These are phyloP conservation scores for Nesidiocoris tenuis DNA, from an alignment of 2,888 invertebrate species.

Conservation along the genomic window DNA sequence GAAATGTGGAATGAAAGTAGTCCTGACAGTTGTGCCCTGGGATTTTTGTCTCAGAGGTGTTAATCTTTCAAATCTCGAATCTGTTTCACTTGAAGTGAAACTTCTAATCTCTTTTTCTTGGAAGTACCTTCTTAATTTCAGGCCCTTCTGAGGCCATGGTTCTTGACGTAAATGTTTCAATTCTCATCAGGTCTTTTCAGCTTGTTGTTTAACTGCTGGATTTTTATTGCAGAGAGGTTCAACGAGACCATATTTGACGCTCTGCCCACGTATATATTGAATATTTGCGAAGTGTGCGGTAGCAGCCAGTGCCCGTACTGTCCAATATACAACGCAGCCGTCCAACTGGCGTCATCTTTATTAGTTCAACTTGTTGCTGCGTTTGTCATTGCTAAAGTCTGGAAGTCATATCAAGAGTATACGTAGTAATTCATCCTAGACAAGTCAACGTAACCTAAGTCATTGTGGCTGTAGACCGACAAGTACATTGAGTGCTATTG, in stretches of 20 bases:
- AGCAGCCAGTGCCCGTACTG: slow-evolving; percentile 93
- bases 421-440: not conserved
- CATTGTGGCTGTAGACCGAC: not conserved
- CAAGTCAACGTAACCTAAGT: not conserved
- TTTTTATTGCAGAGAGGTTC: slow-evolving; percentile 74
- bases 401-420: slow-evolving; percentile 5
- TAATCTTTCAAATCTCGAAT: too few relatives aligned
- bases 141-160: too few relatives aligned
- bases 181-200: too few relatives aligned
- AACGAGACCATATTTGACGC: slow-evolving; percentile 90
- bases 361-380: not conserved
- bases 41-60: too few relatives aligned
- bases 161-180: too few relatives aligned
- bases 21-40: too few relatives aligned
- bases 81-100: too few relatives aligned
- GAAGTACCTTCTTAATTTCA: too few relatives aligned
- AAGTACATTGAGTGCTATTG: not conserved
- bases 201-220: too few relatives aligned
- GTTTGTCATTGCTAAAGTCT: not conserved
- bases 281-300: slow-evolving; percentile 92
- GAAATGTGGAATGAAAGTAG: too few relatives aligned
- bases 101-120: too few relatives aligned
- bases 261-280: slow-evolving; percentile 78
- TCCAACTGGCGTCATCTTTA: slow-evolving; percentile 11
- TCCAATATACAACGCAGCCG: slow-evolving; percentile 72